Percentiles rank a stretch among this genome's conserved stretches.
phyloP scores from a whole-genome alignment of 2,797 vertebrate species.

The Galago senegalensis region DNA sequence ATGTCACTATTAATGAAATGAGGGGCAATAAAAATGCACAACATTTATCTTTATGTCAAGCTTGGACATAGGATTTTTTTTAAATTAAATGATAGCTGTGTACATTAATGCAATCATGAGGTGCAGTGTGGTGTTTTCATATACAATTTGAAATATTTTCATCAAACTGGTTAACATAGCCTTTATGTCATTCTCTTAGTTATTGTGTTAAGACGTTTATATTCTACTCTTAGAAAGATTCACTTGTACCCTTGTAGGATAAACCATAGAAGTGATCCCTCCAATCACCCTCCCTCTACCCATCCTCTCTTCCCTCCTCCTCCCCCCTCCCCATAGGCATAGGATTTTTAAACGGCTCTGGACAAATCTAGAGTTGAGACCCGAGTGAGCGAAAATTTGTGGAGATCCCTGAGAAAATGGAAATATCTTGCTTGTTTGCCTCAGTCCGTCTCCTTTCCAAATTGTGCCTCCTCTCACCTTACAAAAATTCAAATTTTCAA shows the following conservation, averaged over 20 bases:
- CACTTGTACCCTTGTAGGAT: too few species aligned
- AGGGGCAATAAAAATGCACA: background rate
- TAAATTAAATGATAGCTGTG: too few species aligned
- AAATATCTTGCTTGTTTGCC: background rate
- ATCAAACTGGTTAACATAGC: too few species aligned
- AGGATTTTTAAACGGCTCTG: background rate
- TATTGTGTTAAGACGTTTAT: too few species aligned
- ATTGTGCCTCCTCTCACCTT: background rate
- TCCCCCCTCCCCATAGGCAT: background rate
- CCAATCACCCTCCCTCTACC: too few species aligned
- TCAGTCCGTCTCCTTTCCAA: background rate
- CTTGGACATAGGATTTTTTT: background rate
- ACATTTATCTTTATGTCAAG: background rate
- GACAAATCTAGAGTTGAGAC: background rate
- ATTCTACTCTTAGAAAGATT: too few species aligned
- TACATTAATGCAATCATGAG: too few species aligned
- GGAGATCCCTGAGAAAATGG: background rate
- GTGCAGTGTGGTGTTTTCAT: too few species aligned
- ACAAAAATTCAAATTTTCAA: conserved; percentile 20
- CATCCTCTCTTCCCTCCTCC: too few species aligned
- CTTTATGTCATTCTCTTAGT: too few species aligned
- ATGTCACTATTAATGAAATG: background rate
- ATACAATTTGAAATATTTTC: too few species aligned
- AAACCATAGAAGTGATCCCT: too few species aligned
- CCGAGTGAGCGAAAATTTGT: background rate